Evolutionary conservation across 2,888 invertebrate species (phyloP), one percentile per base, ranked within the genome.

Genomic region (Drosophila lacicola): DNA sequence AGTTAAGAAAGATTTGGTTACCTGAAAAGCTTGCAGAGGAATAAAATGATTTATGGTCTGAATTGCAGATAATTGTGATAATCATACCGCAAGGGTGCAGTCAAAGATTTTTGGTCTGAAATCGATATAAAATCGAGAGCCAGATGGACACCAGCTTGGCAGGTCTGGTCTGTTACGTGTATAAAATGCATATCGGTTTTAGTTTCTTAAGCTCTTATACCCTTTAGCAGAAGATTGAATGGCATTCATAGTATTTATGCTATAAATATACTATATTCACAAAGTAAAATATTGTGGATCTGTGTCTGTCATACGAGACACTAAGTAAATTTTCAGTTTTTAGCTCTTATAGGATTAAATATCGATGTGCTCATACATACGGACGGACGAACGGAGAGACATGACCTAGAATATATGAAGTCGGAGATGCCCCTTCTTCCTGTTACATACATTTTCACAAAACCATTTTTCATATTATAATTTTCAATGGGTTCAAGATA

Each of bases 31-130:
- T 62, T 60, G 57, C 75, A 75, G 75, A 74, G 87, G 77, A 82
- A 83, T 85, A 70, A 89, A 90, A 87, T 90, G 91, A 91, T 90
- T 91, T 90, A 90, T 91, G 84, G 90, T 83, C 82, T 77, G 90
- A 90, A 90, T 90, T 90, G 89, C 83, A 89, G 89, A 91, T 90
- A 91, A 90, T 90, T 90, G 90, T 90, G 90, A 90, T 90, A 90
- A 90, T 90, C 83, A 86, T 84, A 88, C 86, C 80, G 76, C 85
- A 76, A 78, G 74, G 79, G 81, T 79, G 67, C 85, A 78, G 85
- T 84, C 84, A 50, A 42, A 54, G 54, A 13, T 82, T 79, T 71
- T 67, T 42, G 46, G 70, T 44, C 56, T 65, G 80, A 72, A 88
- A 85, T 85, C 88, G 82, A 87, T 81, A 87, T 74, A 80, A 78